Conservation (phyloP, 2,888 invertebrate genomes). For the Ephialtes manifestator region DNA sequence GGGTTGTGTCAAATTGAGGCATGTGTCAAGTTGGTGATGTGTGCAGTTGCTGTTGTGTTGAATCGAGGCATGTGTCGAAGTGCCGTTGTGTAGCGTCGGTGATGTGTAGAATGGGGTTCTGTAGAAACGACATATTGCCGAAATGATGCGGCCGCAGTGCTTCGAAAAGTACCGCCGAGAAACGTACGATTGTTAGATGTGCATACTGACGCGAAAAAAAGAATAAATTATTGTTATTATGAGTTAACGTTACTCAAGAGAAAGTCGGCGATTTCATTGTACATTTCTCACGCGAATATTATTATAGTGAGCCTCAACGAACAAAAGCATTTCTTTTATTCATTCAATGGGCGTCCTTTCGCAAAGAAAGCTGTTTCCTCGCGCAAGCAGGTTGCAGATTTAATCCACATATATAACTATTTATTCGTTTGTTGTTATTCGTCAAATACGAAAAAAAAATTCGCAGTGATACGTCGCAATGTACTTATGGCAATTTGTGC, state of each 20-base stretch:
- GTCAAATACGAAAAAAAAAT: slow-evolving; percentile 11
- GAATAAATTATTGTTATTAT: slow-evolving; percentile 55
- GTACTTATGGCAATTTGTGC: slow-evolving; percentile 54
- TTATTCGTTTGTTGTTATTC: slow-evolving; percentile 53
- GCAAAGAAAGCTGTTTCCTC: slow-evolving; percentile 31
- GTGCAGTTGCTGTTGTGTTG: no score
- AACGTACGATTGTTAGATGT: neutral
- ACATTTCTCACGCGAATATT: slow-evolving; percentile 58
- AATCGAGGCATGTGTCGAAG: no score
- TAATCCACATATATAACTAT: slow-evolving; percentile 30
- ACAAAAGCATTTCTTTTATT: slow-evolving; percentile 44
- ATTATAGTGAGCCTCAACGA: slow-evolving; percentile 13
- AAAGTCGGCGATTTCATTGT: slow-evolving; percentile 56
- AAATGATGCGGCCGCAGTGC: neutral
- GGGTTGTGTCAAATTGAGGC: no score
- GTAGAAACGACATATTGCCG: no score
- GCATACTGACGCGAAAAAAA: slow-evolving; percentile 9
- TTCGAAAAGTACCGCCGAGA: neutral
- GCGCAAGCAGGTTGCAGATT: neutral
- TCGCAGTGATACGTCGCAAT: slow-evolving; percentile 19
- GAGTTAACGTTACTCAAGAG: slow-evolving; percentile 39
- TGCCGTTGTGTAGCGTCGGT: no score
- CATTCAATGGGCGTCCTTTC: slow-evolving; percentile 11
- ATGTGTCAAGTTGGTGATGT: no score
- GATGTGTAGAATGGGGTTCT: no score